Evolutionary conservation across 2,797 vertebrate genomes (phyloP), one percentile per base, ranked within the genome.

Genomic region (Cygnus olor): DNA sequence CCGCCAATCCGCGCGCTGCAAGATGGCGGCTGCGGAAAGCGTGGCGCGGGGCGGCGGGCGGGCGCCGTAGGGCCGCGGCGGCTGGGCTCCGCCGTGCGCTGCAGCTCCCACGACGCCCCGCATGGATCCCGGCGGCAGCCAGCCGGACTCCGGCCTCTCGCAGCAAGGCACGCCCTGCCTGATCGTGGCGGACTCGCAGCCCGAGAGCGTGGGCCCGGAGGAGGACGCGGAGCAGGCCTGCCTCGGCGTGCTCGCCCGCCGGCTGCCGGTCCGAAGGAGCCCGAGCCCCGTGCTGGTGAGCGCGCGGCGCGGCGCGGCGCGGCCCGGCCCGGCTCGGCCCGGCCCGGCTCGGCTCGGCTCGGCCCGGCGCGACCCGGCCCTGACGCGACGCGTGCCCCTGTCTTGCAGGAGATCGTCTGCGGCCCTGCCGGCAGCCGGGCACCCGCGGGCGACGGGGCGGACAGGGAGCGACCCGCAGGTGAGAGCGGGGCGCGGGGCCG

Each of bases 161-260:
- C 98, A 98, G 97, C 98, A 98, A 73, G 98, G 98, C 76, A 98
- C 98, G 80, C 99, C 99, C 80, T 98, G 98, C 87, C 98, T 99
- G 85, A 99, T 99, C 64, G 99, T 99, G 79, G 99, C 99, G 97
- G 99, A 99, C 97, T 99, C 99, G 6, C 99, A 99, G 97, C 98
- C 99, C 18, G 98, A 98, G 97, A 98, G 98, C 42, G 98, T 98
- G 49, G 98, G 97, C 66, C 94, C 98, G 68, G 98, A 98, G 87
- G 98, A 98, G 97, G 98, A 99, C 68, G 98, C 98, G 0, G 98
- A 98, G 86, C 98, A 96, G 95, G 98, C 98, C 97, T 98, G 98
- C 94, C 98, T 98, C 38, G 97, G 98, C 10, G 81, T 98, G 80
- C 95, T 99, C 45, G 97, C 98, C 88, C 97, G 98, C 20, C 98